Base-by-base conservation (phyloP, 2,888 invertebrate genomes). In the Nudaria mundana region DNA sequence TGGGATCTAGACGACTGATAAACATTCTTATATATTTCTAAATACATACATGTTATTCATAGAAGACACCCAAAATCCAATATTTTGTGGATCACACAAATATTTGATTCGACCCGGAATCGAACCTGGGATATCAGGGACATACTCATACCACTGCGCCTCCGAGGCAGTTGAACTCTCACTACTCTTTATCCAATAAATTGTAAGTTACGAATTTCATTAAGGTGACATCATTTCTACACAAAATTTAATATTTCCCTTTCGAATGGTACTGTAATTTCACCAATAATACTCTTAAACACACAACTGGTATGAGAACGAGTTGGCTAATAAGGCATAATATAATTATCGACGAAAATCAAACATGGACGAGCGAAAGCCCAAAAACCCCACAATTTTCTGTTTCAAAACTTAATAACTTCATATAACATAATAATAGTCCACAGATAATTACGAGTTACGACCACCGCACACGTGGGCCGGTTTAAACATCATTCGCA, bases 381-480 rank as follows among this genome's bases (percentile, higher is more conserved):
- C 42, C 44, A 52, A 61, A 60, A 63, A 51, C 75, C n/a, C 75
- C 47, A 58, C 72, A 81, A 82, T 83, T 84, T 82, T 61, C 66
- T 63, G 64, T 73, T 74, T 68, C 69, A 67, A 63, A 74, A 68
- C 74, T 26, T 81, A 78, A 86, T 84, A 80, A 78, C 86, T 86
- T 79, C 79, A 85, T 86, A 79, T 71, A 65, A 44, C 48, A 45
- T 86, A 87, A 86, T 84, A 60, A 85, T 71, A 77, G 75, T 62
- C 67, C 56, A 50, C 53, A 55, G 59, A 50, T 68, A 74, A 76
- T 73, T 64, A 64, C 62, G 71, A 74, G 75, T 73, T 64, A 64
- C 62, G 71, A 66, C 74, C 69, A 71, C 76, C 79, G 71, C 79
- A 79, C 79, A 69, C 69, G 76, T 61, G 55, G 56, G 56, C 49